Percentiles rank a stretch among this genome's conserved stretches.
Conservation (phyloP, 2,113 vertebrate genomes). For the Micronycteris hirsuta region DNA sequence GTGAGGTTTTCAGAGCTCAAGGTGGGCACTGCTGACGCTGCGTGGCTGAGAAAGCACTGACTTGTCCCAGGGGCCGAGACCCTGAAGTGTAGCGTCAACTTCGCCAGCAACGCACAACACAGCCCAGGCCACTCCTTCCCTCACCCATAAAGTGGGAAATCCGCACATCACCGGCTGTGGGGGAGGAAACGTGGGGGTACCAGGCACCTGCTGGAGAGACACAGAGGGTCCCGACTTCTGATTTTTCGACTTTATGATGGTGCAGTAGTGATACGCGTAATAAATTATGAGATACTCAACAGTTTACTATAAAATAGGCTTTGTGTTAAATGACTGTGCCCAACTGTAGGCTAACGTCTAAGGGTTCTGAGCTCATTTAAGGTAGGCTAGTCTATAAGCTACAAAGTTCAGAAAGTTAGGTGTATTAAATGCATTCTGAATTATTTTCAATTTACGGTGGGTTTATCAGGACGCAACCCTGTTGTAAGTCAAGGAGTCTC, state of each 20-base stretch:
- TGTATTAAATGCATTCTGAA: background rate
- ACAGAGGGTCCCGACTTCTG: background rate
- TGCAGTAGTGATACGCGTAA: background rate
- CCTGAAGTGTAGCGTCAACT: background rate
- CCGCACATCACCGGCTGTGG: background rate
- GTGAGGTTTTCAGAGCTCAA: background rate
- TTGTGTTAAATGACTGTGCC: background rate
- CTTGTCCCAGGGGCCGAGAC: background rate
- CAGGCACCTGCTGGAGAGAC: background rate
- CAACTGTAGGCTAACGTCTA: too few species aligned
- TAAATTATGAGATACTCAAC: background rate
- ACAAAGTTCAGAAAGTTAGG: background rate
- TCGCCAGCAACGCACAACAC: background rate
- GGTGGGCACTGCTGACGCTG: background rate
- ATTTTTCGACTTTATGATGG: too few species aligned
- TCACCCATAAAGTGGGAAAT: background rate
- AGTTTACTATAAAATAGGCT: background rate
- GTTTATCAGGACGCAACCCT: background rate
- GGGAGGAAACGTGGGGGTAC: background rate
- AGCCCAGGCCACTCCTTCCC: background rate
- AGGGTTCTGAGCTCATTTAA: background rate
- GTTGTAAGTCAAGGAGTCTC: background rate
- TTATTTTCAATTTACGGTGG: background rate
- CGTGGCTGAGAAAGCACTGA: background rate
- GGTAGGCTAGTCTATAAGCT: background rate